Percentiles rank a stretch among this genome's conserved stretches.
Evolutionary conservation across 2,113 vertebrate genomes (phyloP).

Genomic region (Mobula hypostoma): DNA sequence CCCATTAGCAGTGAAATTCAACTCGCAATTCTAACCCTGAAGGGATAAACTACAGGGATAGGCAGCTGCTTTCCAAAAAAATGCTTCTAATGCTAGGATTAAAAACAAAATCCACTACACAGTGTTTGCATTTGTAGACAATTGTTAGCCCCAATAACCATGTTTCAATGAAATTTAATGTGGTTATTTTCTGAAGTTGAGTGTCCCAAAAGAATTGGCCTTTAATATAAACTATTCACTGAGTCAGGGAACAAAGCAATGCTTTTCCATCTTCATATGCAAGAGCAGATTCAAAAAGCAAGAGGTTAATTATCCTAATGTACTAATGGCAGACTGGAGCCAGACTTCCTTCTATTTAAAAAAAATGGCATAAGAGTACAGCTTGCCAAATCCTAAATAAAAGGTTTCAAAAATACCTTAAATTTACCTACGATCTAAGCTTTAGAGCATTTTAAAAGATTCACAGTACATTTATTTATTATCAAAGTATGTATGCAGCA

Average conservation of each 20-base stretch:
- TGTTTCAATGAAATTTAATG: background rate
- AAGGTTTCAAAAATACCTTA: background rate
- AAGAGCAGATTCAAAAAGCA: background rate
- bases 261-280: background rate
- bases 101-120: background rate
- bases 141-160: background rate
- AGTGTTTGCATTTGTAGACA: background rate
- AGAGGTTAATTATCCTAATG: background rate
- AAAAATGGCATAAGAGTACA: background rate
- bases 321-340: background rate
- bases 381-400: background rate
- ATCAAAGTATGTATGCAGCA: too few relatives aligned
- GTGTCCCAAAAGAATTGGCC: background rate
- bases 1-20: conserved; percentile 12
- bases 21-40: background rate
- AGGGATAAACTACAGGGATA: background rate
- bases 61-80: background rate
- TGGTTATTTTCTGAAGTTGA: background rate
- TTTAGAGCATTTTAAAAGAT: background rate
- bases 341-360: too few relatives aligned
- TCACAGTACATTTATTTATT: too few relatives aligned
- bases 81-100: background rate
- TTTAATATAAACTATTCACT: background rate
- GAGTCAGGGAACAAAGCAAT: background rate
- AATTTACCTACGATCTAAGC: too few relatives aligned